Percentiles rank a stretch among this genome's conserved stretches.
phyloP scores from a whole-genome alignment of 1,140 invertebrate species.

The Phthorimaea operculella region DNA sequence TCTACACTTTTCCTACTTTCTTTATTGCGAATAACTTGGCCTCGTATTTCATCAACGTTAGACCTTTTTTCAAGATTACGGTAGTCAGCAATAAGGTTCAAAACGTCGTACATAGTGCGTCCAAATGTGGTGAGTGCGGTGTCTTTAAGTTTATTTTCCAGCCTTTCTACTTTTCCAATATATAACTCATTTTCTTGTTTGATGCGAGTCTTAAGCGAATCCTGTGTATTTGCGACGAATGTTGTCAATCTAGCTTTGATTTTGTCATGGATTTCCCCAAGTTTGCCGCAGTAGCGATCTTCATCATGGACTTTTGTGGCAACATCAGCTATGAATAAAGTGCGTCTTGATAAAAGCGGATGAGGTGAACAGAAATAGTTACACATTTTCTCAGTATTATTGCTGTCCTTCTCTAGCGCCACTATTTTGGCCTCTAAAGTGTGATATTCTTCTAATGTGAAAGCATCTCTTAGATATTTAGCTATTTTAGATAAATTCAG shows the following conservation, averaged over 20 bases:
- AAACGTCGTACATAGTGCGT: conserved; percentile 29
- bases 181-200: conserved; percentile 11
- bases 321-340: too few species aligned
- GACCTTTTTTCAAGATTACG: conserved; percentile 8
- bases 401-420: too few species aligned
- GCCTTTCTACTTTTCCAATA: conserved; percentile 15
- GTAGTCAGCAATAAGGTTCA: conserved; percentile 35
- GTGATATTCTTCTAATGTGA: too few species aligned
- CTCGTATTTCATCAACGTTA: background rate
- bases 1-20: too few species aligned
- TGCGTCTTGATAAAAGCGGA: too few species aligned
- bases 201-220: conserved; percentile 1
- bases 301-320: background rate
- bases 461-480: too few species aligned
- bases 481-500: too few species aligned
- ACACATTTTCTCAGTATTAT: too few species aligned
- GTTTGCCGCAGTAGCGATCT: conserved; percentile 14
- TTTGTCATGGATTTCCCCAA: conserved; percentile 12
- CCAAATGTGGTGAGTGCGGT: conserved; percentile 28
- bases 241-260: background rate
- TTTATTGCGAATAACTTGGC: too few species aligned
- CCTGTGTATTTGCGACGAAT: background rate
- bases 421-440: too few species aligned
- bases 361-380: too few species aligned
- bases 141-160: conserved; percentile 23